Base-by-base conservation (phyloP, 2,113 vertebrate species). In the Corapipo altera region DNA sequence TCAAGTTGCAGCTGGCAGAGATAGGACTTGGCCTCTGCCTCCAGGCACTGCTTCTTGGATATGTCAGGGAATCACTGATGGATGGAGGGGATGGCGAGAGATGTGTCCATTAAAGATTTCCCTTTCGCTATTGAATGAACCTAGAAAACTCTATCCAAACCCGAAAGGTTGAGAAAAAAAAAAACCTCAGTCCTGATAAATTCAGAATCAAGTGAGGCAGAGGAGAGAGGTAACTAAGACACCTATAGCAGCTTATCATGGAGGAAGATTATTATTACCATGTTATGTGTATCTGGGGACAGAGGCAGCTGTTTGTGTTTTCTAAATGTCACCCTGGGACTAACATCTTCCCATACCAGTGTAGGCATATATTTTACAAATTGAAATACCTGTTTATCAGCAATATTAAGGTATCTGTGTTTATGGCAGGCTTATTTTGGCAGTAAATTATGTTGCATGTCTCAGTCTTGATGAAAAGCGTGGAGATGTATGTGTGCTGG, bases 241-340 rank as follows among this genome's bases (percentile, higher is more conserved):
- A 92, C 79, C 95, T 94, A 48, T 11, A 84, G 92, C 65, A 89
- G 72, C 85, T 93, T 97, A 97, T 97, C 85, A 96, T 96, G 70
- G 88, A 91, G 54, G 76, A 94, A 97, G 96, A 96, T 97, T 69
- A 39, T 96, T 93, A 95, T 96, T 94, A 35, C 73, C 3, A 3
- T 35, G 28, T 92, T 96, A 96, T 92, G 85, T 49, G 86, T 61
- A 26, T 33, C 96, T 91, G 61, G 96, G 86, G 95, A 96, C 57
- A 84, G 61, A 91, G 32, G 92, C 95, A 97, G 96, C 73, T 96
- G 96, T 64, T 81, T 94, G 58, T 6, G 0, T 81, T 82, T 96
- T 81, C 83, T 89, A 79, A 96, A 78, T 84, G 86, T 78, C 79
- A 69, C 66, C 54, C 37, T 79, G 92, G 86, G 96, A 96, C 46